Evolutionary conservation across 53 echinoderm and acorn worm species (phyloP), one percentile per base, ranked within the genome.

Genomic region (Temnopleurus reevesii): DNA sequence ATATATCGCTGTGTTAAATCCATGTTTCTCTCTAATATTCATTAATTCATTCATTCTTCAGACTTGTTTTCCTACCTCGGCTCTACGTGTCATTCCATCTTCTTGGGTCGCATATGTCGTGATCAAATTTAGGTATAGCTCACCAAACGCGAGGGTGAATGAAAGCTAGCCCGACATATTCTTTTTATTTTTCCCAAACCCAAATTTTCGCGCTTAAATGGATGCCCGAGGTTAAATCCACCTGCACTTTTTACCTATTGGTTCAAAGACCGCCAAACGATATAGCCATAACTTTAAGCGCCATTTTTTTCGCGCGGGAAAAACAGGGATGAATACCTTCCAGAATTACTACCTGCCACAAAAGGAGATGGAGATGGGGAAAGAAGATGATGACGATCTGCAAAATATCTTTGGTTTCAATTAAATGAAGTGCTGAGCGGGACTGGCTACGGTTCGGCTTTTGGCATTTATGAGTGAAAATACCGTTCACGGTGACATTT

Each of bases 161-260:
- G 38, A 71, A 34, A 31, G 6, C 71, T 8, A 41, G n/a, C 71
- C 71, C 71, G 30, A 63, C 34, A 58, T 17, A 63, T 34, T 71
- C 71, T 41, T 71, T n/a, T 71, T 58, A 3, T 58, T 8, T 57
- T 4, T 58, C 41, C 21, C 71, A 71, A 71, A 41, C 71, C 71
- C 71, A 71, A 71, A 71, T 71, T 71, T 71, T 71, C 71, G 36
- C 71, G 71, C 71, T 71, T 71, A 21, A 71, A 36, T 41, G 71
- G 71, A 71, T 36, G 7, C 71, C 71, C 41, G 71, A 71, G 71
- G 71, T 71, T 71, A 71, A 71, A 71, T 71, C 71, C 71, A n/a
- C 38, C 71, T 71, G 71, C 71, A 71, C 71, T 71, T 71, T 71
- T 21, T 38, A 21, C 71, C 36, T 41, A 71, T 71, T 38, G 71